A percentile compares a stretch with the other conserved stretches of the same genome.
Evolutionary conservation across 2,888 invertebrate species (phyloP).

Genomic region (Arge pagana): DNA sequence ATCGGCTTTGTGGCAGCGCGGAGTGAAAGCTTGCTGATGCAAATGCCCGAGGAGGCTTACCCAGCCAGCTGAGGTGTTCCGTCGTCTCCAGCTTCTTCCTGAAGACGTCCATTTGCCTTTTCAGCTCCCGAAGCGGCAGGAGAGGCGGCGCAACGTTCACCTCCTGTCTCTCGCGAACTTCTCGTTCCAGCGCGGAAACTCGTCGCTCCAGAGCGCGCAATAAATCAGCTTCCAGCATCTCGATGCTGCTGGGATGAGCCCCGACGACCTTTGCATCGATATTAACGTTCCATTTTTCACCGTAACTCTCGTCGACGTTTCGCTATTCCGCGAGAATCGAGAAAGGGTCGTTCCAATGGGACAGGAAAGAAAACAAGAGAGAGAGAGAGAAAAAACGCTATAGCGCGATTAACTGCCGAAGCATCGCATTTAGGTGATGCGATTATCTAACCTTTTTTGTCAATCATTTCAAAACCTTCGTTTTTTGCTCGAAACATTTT

Average conservation of each 20-base stretch:
- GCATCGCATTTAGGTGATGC: no score
- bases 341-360: no score
- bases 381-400: no score
- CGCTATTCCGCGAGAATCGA: no score
- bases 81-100: slow-evolving; percentile 66
- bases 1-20: background rate
- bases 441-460: no score
- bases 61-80: slow-evolving; percentile 68
- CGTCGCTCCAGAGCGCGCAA: slow-evolving; percentile 63
- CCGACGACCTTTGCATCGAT: slow-evolving; percentile 56
- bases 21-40: background rate
- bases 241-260: slow-evolving; percentile 50
- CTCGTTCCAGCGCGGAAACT: slow-evolving; percentile 63
- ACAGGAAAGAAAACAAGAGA: no score
- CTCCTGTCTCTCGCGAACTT: slow-evolving; percentile 58
- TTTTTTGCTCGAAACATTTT: no score
- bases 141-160: slow-evolving; percentile 62
- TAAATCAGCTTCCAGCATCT: slow-evolving; percentile 61
- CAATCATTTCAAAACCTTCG: no score
- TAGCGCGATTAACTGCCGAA: no score
- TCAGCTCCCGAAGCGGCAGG: slow-evolving; percentile 62
- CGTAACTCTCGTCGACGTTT: no score
- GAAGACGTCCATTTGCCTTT: slow-evolving; percentile 65
- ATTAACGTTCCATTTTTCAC: no score
- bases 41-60: slow-evolving; percentile 53